Evolutionary conservation across 1,140 invertebrate genomes (phyloP).

Genomic region (Drosophila auraria): DNA sequence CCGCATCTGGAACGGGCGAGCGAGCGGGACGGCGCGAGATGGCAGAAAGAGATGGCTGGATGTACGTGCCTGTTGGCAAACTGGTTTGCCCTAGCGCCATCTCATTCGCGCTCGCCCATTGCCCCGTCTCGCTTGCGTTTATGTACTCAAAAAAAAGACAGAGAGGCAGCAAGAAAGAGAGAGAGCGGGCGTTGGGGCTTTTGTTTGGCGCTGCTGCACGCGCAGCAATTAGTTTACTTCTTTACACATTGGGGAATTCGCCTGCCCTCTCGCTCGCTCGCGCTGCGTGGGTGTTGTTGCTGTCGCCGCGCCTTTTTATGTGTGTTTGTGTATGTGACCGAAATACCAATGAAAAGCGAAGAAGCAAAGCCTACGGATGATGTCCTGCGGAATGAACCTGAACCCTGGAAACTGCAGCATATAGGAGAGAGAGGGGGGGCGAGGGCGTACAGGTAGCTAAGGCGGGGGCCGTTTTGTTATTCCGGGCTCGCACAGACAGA

Average conservation of each 20-base stretch:
- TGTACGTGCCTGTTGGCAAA: slow-evolving; percentile 47
- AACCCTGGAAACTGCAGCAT: slow-evolving; percentile 34
- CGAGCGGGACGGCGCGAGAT: slow-evolving; percentile 39
- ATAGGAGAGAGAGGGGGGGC: neutral
- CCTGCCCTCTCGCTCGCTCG: slow-evolving; percentile 28
- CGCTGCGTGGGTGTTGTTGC: slow-evolving; percentile 54
- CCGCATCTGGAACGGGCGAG: neutral
- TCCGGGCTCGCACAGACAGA: slow-evolving; percentile 62
- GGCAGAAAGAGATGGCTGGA: slow-evolving; percentile 35
- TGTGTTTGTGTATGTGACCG: slow-evolving; percentile 84
- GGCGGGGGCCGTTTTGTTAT: slow-evolving; percentile 59
- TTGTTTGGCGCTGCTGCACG: slow-evolving; percentile 79
- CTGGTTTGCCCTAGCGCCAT: slow-evolving; percentile 51
- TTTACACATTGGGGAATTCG: slow-evolving; percentile 72
- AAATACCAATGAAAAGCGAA: slow-evolving; percentile 77
- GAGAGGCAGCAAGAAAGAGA: neutral
- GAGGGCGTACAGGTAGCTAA: slow-evolving; percentile 23
- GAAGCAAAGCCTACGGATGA: slow-evolving; percentile 59
- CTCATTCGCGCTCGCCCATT: slow-evolving; percentile 25
- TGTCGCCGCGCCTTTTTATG: slow-evolving; percentile 62
- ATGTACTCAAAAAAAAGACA: slow-evolving; percentile 55
- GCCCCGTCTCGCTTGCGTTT: slow-evolving; percentile 38
- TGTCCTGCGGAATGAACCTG: slow-evolving; percentile 36
- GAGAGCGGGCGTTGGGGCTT: slow-evolving; percentile 23
- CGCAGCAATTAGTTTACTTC: slow-evolving; percentile 84